Evolutionary conservation across 2,797 vertebrate genomes (phyloP).

Genomic region (Jordanella pulchra): DNA sequence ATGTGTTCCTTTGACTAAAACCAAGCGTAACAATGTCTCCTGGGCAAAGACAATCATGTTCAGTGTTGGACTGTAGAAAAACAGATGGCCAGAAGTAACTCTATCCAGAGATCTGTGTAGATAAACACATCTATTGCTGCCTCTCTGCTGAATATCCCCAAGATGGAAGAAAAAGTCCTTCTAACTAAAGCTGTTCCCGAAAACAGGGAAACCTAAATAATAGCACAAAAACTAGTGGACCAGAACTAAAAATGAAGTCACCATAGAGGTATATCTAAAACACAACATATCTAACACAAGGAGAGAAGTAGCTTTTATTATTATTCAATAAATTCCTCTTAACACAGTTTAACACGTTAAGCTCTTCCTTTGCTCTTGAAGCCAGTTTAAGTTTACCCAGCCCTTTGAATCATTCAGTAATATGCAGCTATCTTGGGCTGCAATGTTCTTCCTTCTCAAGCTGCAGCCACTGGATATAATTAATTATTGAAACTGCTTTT

Average conservation of each 20-base stretch:
- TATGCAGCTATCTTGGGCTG: conserved; percentile 75
- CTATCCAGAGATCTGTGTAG: conserved; percentile 24
- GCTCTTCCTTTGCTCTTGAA: conserved; percentile 34
- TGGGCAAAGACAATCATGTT: conserved; percentile 36
- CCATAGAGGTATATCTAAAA: neutral
- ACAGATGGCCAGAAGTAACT: conserved; percentile 43
- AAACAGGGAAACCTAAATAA: neutral
- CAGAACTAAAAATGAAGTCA: neutral
- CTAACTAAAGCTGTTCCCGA: conserved; percentile 7
- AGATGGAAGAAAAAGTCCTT: conserved; percentile 22
- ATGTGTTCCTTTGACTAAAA: conserved; percentile 51
- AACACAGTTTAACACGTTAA: conserved; percentile 12
- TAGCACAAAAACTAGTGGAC: neutral
- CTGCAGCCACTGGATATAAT: conserved; percentile 69
- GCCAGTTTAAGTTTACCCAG: conserved; percentile 60
- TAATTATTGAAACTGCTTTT: conserved; percentile 73
- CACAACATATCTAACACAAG: neutral
- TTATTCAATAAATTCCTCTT: neutral
- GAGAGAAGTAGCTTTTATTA: neutral
- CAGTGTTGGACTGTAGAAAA: conserved; percentile 34
- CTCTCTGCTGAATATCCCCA: conserved; percentile 14
- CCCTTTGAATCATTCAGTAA: conserved; percentile 77
- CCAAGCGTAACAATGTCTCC: conserved; percentile 44
- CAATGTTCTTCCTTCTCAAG: conserved; percentile 64
- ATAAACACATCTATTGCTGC: conserved; percentile 30